A percentile compares a stretch with the other conserved stretches of the same genome.
Evolutionary conservation across 2,113 vertebrate genomes (phyloP).

Genomic region (Sebastes fasciatus): DNA sequence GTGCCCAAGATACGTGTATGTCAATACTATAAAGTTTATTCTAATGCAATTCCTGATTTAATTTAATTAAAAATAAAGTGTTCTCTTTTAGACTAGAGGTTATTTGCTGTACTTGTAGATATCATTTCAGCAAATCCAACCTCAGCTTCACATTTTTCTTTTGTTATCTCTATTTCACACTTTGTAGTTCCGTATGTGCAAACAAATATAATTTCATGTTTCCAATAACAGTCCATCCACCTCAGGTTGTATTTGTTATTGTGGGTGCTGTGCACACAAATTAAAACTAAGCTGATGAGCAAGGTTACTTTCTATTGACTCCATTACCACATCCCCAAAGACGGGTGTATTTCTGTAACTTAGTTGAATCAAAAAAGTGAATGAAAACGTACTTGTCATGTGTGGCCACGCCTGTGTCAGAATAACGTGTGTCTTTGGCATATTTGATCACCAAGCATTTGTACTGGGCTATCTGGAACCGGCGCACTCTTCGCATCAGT

Average conservation of each 20-base stretch:
- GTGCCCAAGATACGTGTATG: too few relatives aligned
- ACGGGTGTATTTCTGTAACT: neutral
- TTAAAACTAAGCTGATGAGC: neutral
- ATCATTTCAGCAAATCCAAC: neutral
- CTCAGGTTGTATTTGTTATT: neutral
- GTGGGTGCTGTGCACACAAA: neutral
- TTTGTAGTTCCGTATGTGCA: neutral
- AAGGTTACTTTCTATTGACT: neutral
- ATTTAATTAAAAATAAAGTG: neutral
- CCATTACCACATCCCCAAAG: neutral
- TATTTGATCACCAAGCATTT: conserved; percentile 94
- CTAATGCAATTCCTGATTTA: neutral
- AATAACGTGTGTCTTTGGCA: conserved; percentile 91
- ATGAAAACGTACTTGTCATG: conserved; percentile 89
- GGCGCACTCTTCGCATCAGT: conserved; percentile 91
- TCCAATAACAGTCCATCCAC: neutral
- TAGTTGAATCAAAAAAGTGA: neutral
- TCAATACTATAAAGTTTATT: too few relatives aligned
- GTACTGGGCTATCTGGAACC: conserved; percentile 95
- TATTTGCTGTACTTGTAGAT: neutral
- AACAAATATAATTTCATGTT: neutral
- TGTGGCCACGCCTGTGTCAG: conserved; percentile 85
- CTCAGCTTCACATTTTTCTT: neutral
- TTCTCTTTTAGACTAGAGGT: neutral
- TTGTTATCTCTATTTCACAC: neutral